phyloP scores from a whole-genome alignment of 2,113 vertebrate species.

The Bos javanicus region DNA sequence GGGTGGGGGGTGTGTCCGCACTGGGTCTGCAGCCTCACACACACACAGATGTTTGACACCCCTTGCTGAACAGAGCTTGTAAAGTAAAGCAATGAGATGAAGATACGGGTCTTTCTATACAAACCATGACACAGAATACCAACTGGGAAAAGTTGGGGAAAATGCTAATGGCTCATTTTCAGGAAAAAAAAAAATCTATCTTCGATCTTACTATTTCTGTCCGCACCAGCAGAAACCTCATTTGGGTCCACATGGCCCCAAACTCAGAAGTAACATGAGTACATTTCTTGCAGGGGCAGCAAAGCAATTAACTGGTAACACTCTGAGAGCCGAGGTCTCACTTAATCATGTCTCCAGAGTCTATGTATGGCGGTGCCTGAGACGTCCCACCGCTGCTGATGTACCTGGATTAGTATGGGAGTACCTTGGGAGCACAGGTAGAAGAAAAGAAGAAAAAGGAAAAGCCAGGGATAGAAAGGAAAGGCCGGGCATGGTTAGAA shows the following conservation, averaged over 20 bases:
- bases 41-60: too few relatives aligned
- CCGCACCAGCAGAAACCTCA: neutral
- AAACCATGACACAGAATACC: neutral
- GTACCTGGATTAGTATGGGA: neutral
- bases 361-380: neutral
- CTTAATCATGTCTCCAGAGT: neutral
- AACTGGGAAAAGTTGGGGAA: neutral
- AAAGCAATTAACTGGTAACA: neutral
- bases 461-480: neutral
- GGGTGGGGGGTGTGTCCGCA: fast-evolving
- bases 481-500: neutral
- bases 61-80: neutral
- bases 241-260: neutral
- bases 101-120: neutral
- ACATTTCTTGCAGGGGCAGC: neutral
- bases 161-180: neutral
- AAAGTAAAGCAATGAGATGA: neutral
- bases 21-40: fast-evolving
- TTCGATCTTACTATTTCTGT: neutral
- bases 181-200: neutral
- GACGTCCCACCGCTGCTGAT: neutral
- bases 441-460: neutral
- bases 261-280: neutral
- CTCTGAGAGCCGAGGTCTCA: neutral
- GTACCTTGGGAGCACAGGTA: neutral